A percentile compares a stretch with the other conserved stretches of the same genome.
These are phyloP conservation scores for Papilio polyxenes DNA, from an alignment of 1,140 invertebrate species.

Conservation along the genomic window DNA sequence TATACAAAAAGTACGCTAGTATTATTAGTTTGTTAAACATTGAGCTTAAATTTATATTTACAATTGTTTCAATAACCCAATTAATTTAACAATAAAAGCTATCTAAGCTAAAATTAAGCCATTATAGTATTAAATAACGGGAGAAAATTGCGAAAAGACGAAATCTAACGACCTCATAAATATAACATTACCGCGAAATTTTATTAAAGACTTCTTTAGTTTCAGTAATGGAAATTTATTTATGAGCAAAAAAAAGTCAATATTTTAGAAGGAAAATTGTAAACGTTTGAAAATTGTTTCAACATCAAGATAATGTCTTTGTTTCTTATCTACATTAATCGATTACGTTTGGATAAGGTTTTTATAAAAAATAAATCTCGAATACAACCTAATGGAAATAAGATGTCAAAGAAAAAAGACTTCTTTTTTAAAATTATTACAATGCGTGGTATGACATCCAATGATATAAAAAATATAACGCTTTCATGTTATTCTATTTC, in stretches of 20 bases:
- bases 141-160: not conserved
- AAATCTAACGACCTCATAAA: slow-evolving; percentile 9
- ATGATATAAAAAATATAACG: no score
- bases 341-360: not conserved
- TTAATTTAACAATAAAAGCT: not conserved
- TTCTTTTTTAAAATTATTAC: no score
- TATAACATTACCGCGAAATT: slow-evolving; percentile 7
- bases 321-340: slow-evolving; percentile 5
- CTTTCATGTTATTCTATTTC: no score
- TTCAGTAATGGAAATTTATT: slow-evolving; percentile 12
- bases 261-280: slow-evolving; percentile 7
- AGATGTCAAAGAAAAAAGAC: not conserved
- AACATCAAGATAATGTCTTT: slow-evolving; percentile 11
- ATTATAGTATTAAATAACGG: not conserved
- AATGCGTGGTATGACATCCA: no score
- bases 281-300: slow-evolving; percentile 13
- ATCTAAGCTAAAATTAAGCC: not conserved
- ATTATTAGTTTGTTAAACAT: not conserved
- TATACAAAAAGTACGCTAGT: no score
- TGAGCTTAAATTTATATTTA: not conserved
- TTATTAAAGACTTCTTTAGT: slow-evolving; percentile 20
- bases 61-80: not conserved
- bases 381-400: not conserved
- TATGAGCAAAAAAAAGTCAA: not conserved
- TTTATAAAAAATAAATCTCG: not conserved